Evolutionary conservation across 2,797 vertebrate species (phyloP).

Genomic region (Smutsia temminckii): DNA sequence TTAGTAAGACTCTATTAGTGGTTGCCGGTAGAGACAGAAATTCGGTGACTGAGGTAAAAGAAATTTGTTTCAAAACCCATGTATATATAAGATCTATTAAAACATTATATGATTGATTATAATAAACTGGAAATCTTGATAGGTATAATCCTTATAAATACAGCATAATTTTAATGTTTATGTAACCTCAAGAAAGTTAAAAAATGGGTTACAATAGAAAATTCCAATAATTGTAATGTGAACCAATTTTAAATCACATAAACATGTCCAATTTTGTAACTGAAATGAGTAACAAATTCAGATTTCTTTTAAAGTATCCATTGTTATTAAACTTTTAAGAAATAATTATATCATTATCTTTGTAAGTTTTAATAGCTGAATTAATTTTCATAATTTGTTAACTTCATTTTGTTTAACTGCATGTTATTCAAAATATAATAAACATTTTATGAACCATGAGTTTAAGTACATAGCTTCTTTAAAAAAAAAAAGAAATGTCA

Average conservation of each 20-base stretch:
- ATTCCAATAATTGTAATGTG: background rate
- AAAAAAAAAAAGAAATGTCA: conserved; percentile 43
- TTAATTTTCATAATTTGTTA: conserved; percentile 16
- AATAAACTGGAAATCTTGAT: background rate
- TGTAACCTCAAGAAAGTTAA: conserved; percentile 9
- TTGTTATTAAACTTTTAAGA: conserved; percentile 25
- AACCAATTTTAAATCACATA: conserved; percentile 46
- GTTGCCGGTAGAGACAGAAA: background rate
- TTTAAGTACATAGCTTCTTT: conserved; percentile 12
- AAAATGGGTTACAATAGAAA: conserved; percentile 29
- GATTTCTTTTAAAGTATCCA: background rate
- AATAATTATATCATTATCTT: conserved; percentile 42
- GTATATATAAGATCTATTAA: background rate
- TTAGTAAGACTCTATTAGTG: background rate
- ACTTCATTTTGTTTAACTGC: conserved; percentile 23
- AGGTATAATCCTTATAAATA: background rate
- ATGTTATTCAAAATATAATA: conserved; percentile 37
- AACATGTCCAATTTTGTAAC: conserved; percentile 9
- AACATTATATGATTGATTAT: background rate
- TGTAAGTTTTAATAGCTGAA: conserved; percentile 18
- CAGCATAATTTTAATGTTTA: conserved; percentile 16
- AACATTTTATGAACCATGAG: conserved; percentile 15
- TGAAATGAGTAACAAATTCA: background rate
- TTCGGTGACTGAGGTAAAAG: background rate
- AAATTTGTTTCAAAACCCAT: background rate